Evolutionary conservation across 2,888 invertebrate genomes (phyloP).

Genomic region (Drosophila subquinaria): DNA sequence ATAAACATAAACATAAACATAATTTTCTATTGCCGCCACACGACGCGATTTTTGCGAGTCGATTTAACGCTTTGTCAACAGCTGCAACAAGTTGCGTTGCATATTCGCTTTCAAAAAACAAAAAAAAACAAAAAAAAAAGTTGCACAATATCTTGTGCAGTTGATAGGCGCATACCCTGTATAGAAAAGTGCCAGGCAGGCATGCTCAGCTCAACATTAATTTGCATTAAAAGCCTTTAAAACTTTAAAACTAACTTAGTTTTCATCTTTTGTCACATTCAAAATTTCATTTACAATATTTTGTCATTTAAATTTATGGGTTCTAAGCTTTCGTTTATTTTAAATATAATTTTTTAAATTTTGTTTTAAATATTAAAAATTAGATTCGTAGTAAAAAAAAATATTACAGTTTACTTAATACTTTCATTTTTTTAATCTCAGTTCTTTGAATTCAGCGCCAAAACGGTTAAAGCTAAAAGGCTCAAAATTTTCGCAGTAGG

Average conservation of each 20-base stretch:
- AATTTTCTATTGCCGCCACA: slow-evolving; percentile 61
- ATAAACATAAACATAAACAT: slow-evolving; percentile 58
- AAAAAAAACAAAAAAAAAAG: slow-evolving; percentile 38
- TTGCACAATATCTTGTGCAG: slow-evolving; percentile 54
- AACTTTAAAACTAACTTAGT: background rate
- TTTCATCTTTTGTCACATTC: background rate
- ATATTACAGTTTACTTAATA: no score
- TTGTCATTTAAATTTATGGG: background rate
- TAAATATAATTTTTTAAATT: background rate
- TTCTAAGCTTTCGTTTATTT: no score
- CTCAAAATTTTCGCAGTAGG: no score
- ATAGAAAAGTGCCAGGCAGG: slow-evolving; percentile 15
- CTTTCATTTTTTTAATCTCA: no score
- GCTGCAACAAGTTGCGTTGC: slow-evolving; percentile 47
- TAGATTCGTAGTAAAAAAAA: no score
- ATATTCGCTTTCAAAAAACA: slow-evolving; percentile 55
- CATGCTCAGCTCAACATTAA: background rate
- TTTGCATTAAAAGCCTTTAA: no score
- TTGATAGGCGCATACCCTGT: slow-evolving; percentile 37
- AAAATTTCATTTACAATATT: background rate
- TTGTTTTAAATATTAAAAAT: background rate
- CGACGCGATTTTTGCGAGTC: slow-evolving; percentile 40
- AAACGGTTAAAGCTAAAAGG: no score
- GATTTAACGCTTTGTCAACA: slow-evolving; percentile 60
- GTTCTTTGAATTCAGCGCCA: no score